Evolutionary conservation across 2,888 invertebrate species (phyloP), one percentile per base, ranked within the genome.

Genomic region (Parelbella ahira): DNA sequence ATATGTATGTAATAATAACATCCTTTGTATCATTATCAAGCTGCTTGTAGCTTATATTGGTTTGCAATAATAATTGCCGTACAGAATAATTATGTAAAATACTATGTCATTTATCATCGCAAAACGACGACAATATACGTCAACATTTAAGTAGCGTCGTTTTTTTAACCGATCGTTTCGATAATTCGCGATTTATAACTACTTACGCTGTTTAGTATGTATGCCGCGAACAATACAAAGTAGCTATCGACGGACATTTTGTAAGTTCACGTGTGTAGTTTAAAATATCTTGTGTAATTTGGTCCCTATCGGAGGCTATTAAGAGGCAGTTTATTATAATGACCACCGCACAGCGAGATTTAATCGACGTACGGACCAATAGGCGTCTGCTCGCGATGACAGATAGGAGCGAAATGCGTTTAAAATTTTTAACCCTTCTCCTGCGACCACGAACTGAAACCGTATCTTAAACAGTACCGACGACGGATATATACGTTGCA

Each of bases 401-500:
- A 82, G 83, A 83, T 83, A 83, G 70, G 68, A 63, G 67, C 60
- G 65, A 69, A 81, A 72, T 79, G 76, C 67, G 67, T 69, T 75
- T 75, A 70, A 74, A 70, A 68, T 27, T 27, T 68, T 70, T 67
- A 69, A 74, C 72, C 62, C 66, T 48, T 61, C 68, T 25, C 63
- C 50, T 49, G 47, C 60, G 57, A 9, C 8, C 37, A 12, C 6
- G 19, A 7, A 11, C 13, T 27, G 25, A 4, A 4, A 23, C 8
- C n/a, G n/a, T n/a, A n/a, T n/a, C n/a, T n/a, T n/a, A n/a, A n/a
- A n/a, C n/a, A n/a, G n/a, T n/a, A n/a, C n/a, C n/a, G n/a, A n/a
- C n/a, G n/a, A n/a, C n/a, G n/a, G n/a, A n/a, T n/a, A n/a, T n/a
- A n/a, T n/a, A n/a, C n/a, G n/a, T n/a, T n/a, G n/a, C n/a, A n/a